Evolutionary conservation across 2,888 invertebrate species (phyloP), one percentile per base, ranked within the genome.

Genomic region (Agrochola lota): DNA sequence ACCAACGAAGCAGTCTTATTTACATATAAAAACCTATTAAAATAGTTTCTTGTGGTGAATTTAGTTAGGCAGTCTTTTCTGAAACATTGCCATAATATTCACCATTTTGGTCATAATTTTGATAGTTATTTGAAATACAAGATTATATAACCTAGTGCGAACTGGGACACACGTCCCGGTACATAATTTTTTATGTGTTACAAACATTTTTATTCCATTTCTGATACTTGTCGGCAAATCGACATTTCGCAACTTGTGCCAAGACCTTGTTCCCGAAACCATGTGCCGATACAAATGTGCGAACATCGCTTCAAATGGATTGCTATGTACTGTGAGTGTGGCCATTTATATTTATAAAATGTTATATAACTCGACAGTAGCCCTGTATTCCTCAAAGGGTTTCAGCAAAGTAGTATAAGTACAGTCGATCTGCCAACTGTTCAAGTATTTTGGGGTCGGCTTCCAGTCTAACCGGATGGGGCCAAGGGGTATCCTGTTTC

Each of bases 201-300:
- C 26, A 66, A 66, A 74, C 43, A 64, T 57, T 35, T 74, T 75
- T 64, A 64, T 81, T 74, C 78, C 49, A 81, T 74, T 52, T 74
- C 52, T 26, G 74, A 66, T 35, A 74, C 64, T 59, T 43, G 64
- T 66, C 74, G 26, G 30, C 26, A 52, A 64, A 46, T 74, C 0
- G 52, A 66, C 26, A 49, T 59, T 73, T 59, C 26, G n/a, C 17
- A 46, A 46, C 75, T 59, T 23, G 81, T 79, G 78, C 78, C 78
- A 79, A 79, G 75, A 74, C 46, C 75, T 74, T 74, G 78, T 81
- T 26, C 30, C 49, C 11, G 49, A 49, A 43, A 59, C 20, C 43
- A 59, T 81, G 64, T 59, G 35, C 23, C 57, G 78, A 52, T 66
- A 66, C 23, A 46, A 81, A 74, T 74, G 64, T 52, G 64, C 43